phyloP scores from a whole-genome alignment of 2,797 vertebrate species.

The Falco rusticolus region DNA sequence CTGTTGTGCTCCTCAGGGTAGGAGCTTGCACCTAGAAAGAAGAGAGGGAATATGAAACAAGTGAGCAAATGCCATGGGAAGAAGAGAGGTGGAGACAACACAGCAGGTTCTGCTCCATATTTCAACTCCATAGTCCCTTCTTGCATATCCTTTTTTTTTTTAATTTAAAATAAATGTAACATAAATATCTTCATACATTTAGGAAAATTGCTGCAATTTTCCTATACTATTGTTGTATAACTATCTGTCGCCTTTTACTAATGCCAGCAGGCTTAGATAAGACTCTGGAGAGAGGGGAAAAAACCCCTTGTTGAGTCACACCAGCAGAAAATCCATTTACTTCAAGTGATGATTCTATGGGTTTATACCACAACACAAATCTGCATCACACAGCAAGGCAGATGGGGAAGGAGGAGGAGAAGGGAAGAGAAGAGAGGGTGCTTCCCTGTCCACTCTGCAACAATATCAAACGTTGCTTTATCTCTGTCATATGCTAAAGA shows the following conservation, averaged over 20 bases:
- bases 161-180: background rate
- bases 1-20: background rate
- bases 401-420: background rate
- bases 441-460: background rate
- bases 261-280: background rate
- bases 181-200: background rate
- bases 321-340: background rate
- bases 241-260: background rate
- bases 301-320: background rate
- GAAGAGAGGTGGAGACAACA: background rate
- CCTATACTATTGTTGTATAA: background rate
- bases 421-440: background rate
- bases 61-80: background rate
- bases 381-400: background rate
- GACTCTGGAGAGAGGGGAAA: background rate
- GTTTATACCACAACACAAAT: background rate
- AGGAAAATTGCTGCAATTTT: conserved; percentile 6
- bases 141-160: background rate
- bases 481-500: background rate
- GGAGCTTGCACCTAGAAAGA: background rate
- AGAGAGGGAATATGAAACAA: background rate
- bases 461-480: background rate
- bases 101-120: background rate
- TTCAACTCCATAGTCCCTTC: background rate
- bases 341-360: background rate